Base-by-base conservation (phyloP, 2,113 vertebrate species). In the Rhombomys opimus region DNA sequence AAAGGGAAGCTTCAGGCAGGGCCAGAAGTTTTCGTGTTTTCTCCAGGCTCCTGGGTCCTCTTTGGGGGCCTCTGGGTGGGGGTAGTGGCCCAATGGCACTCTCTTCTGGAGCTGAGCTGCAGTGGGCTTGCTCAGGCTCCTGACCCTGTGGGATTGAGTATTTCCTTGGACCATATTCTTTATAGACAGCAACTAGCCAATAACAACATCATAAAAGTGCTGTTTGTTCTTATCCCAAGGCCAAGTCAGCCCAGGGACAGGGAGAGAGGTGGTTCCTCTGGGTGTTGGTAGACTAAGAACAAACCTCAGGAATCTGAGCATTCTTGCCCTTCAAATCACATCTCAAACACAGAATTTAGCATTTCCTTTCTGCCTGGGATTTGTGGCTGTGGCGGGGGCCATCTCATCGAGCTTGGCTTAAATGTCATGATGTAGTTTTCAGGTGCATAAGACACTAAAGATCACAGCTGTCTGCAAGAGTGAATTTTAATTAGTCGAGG, bases 351-450 rank as follows among this genome's bases (percentile, higher is more conserved):
- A 50, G 80, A 84, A 97, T 96, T 95, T 93, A 94, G 92, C 94
- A 91, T 98, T 98, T 98, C 90, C 91, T 95, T 96, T 78, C 54
- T 97, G 97, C 84, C 95, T 93, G 86, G 93, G 95, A 93, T 97
- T 94, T 95, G 87, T 50, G 96, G 90, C 97, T 96, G 96, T 95
- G 87, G 75, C 96, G n/a, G 88, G 93, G 70, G 89, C 96, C 92
- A 89, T 96, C 76, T 52, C 94, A 89, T 97, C 22, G 78, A 97
- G 50, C 32, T 63, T 96, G 97, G 97, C 91, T 98, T 98, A 98
- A 99, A 98, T 98, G 98, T 98, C 98, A 98, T 93, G 97, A 97
- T 97, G 94, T 97, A 96, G 97, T 98, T 98, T 98, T 98, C 98
- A 98, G 97, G 96, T 98, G 93, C 95, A 67, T 82, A 95, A 97